Conservation (phyloP, 1,140 invertebrate genomes). For the Chymomyza costata region DNA sequence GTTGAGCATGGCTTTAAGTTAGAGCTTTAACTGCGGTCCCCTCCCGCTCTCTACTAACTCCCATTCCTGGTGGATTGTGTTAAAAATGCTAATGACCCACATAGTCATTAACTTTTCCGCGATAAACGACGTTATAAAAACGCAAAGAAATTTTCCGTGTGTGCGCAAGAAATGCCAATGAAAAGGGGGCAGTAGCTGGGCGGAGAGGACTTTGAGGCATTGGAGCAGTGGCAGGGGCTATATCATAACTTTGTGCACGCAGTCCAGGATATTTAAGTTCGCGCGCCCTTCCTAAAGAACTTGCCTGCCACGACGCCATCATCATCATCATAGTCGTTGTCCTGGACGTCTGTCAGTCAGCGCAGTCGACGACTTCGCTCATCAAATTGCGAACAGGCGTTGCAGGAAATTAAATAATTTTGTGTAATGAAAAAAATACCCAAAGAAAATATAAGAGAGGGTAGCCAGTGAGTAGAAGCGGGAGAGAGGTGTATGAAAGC, state of each 20-base stretch:
- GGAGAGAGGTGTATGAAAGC: no score
- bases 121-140: slow-evolving; percentile 46
- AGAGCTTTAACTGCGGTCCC: no score
- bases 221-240: slow-evolving; percentile 17
- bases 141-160: slow-evolving; percentile 27
- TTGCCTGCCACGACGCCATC: slow-evolving; percentile 17
- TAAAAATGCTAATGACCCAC: slow-evolving; percentile 60
- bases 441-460: slow-evolving; percentile 4
- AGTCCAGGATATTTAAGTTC: not conserved
- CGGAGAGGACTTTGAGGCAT: not conserved
- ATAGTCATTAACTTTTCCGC: slow-evolving; percentile 59
- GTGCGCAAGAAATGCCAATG: slow-evolving; percentile 8
- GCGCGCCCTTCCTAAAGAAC: not conserved
- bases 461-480: not conserved
- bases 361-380: slow-evolving; percentile 17
- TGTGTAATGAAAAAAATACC: slow-evolving; percentile 54
- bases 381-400: slow-evolving; percentile 58
- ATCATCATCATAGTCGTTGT: no score
- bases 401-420: slow-evolving; percentile 70
- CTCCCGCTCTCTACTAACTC: no score
- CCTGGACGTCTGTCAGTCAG: no score
- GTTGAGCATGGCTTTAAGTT: no score
- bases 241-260: slow-evolving; percentile 39
- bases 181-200: not conserved
- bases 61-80: no score